Evolutionary conservation across 2,888 invertebrate species (phyloP).

Genomic region (Trachelus troglodyta): DNA sequence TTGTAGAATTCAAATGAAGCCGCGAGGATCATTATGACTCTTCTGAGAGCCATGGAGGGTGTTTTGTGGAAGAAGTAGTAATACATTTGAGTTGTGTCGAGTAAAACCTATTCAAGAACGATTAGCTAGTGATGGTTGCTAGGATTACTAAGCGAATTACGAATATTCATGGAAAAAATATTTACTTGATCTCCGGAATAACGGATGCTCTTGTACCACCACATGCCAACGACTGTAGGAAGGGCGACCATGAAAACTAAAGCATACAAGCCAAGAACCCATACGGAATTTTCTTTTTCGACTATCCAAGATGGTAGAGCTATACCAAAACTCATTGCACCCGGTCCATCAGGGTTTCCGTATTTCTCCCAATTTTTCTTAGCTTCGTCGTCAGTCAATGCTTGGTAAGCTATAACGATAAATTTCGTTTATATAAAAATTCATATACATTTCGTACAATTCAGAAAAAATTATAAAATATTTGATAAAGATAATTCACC

Average conservation of each 20-base stretch:
- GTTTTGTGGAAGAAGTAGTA: slow-evolving; percentile 96
- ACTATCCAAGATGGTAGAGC: slow-evolving; percentile 99
- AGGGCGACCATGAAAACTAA: slow-evolving; percentile 98
- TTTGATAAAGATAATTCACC: slow-evolving; percentile 68
- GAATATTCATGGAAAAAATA: slow-evolving; percentile 8
- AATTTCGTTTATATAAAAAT: slow-evolving; percentile 11
- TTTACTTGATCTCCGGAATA: slow-evolving; percentile 93
- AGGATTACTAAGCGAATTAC: slow-evolving; percentile 5
- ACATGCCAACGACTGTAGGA: slow-evolving; percentile 91
- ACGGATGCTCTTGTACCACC: slow-evolving; percentile 99
- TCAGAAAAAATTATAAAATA: slow-evolving; percentile 3
- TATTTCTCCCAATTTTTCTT: slow-evolving; percentile 98
- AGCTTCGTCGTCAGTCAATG: slow-evolving; percentile 97
- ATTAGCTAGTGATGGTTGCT: background rate
- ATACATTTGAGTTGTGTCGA: slow-evolving; percentile 97
- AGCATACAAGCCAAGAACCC: slow-evolving; percentile 95
- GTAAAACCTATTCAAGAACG: slow-evolving; percentile 73
- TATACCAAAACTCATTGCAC: slow-evolving; percentile 99
- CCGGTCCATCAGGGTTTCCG: slow-evolving; percentile 99
- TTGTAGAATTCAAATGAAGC: slow-evolving; percentile 97
- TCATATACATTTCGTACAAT: slow-evolving; percentile 1
- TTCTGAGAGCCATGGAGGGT: slow-evolving; percentile 93
- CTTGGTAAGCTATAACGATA: slow-evolving; percentile 71
- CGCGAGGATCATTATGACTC: slow-evolving; percentile 96
- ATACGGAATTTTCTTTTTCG: slow-evolving; percentile 98